Conservation (phyloP, 2,888 invertebrate genomes). For the Megastigmus dorsalis region DNA sequence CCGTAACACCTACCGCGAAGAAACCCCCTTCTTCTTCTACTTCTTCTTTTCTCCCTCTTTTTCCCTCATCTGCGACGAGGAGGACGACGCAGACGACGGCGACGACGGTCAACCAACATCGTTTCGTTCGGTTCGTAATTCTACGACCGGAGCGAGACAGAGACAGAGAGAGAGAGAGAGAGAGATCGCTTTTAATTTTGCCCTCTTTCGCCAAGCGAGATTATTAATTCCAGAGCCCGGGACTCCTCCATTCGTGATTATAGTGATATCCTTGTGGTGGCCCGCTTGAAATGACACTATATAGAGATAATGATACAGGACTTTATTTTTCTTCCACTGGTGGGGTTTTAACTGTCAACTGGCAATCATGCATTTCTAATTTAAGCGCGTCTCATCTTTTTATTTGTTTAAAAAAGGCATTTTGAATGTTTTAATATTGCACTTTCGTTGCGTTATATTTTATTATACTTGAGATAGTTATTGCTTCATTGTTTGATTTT, state of each 20-base stretch:
- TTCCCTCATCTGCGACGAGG: not conserved
- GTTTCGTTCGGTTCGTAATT: slow-evolving; percentile 50
- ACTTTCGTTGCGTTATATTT: no score
- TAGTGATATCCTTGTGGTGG: slow-evolving; percentile 46
- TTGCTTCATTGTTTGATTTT: no score
- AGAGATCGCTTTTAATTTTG: slow-evolving; percentile 50
- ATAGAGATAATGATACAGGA: slow-evolving; percentile 39
- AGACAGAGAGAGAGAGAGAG: no score
- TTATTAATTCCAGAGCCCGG: slow-evolving; percentile 43
- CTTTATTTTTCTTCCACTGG: slow-evolving; percentile 32
- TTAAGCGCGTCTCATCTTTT: no score
- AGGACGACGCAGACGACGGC: no score
- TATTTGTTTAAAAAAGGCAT: no score
- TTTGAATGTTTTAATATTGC: no score
- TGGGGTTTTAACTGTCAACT: slow-evolving; percentile 47
- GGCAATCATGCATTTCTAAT: slow-evolving; percentile 32
- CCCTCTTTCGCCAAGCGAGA: slow-evolving; percentile 20
- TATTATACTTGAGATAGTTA: no score
- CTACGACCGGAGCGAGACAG: not conserved
- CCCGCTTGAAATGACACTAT: slow-evolving; percentile 40
- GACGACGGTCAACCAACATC: no score
- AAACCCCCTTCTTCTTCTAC: slow-evolving; percentile 54
- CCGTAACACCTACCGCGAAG: slow-evolving; percentile 64
- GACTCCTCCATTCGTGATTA: slow-evolving; percentile 43
- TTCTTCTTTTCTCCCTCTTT: slow-evolving; percentile 30